Evolutionary conservation across 2,113 vertebrate genomes (phyloP).

Genomic region (Paralichthys olivaceus): DNA sequence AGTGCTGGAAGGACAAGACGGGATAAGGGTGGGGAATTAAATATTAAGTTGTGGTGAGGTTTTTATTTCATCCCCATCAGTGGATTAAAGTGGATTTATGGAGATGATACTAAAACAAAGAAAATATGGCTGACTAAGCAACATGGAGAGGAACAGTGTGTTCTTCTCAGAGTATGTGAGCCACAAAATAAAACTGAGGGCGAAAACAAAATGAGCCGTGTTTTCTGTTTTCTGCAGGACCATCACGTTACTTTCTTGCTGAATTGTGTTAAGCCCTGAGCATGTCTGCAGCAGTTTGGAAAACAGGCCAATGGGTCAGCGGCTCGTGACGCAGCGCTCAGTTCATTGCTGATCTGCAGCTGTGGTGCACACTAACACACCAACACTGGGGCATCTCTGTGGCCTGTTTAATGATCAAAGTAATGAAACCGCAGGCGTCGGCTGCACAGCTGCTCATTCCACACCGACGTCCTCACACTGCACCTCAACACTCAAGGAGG

Average conservation of each 20-base stretch:
- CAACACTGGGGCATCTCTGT: slow-evolving; percentile 24
- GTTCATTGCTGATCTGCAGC: slow-evolving; percentile 35
- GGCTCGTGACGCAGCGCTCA: background rate
- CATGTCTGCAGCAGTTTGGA: slow-evolving; percentile 6
- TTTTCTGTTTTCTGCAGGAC: background rate
- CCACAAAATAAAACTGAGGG: background rate
- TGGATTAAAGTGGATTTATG: slow-evolving; percentile 24
- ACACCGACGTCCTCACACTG: slow-evolving; percentile 17
- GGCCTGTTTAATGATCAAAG: slow-evolving; percentile 45
- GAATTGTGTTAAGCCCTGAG: too few species aligned
- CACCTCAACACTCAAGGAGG: slow-evolving; percentile 15
- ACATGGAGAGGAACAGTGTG: background rate
- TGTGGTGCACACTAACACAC: background rate
- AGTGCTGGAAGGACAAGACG: background rate
- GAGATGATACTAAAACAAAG: background rate
- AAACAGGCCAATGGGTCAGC: slow-evolving; percentile 52
- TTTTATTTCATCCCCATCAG: slow-evolving; percentile 19
- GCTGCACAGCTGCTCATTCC: slow-evolving; percentile 50
- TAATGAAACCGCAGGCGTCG: slow-evolving; percentile 35
- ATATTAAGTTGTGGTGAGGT: slow-evolving; percentile 7
- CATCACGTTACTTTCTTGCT: background rate
- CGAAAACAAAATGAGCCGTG: background rate
- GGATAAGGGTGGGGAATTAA: background rate
- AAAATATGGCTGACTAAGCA: background rate
- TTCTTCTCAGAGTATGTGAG: background rate